phyloP scores from a whole-genome alignment of 1,140 invertebrate genomes.

The Trichomalopsis sarcophagae region DNA sequence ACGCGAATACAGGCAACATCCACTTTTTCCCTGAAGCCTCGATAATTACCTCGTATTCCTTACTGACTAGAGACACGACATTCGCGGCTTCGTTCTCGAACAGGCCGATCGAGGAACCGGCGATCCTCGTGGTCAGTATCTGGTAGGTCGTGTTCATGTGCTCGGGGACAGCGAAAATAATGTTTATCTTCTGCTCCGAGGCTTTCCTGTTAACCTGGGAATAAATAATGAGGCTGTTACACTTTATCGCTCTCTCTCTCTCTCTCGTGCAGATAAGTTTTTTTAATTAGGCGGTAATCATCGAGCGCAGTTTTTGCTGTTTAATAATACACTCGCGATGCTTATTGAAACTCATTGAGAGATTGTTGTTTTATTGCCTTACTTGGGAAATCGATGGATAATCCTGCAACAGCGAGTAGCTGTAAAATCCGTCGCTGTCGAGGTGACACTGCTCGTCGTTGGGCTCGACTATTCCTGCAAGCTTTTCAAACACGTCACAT shows the following conservation, averaged over 20 bases:
- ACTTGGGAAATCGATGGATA: constrained; percentile 82
- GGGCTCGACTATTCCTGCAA: constrained; percentile 88
- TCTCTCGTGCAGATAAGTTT: too few relatives aligned
- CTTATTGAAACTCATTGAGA: too few relatives aligned
- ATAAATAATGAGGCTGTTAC: neutral
- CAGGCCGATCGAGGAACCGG: constrained; percentile 80
- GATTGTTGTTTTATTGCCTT: neutral
- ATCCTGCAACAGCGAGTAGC: constrained; percentile 78
- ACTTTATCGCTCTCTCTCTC: too few relatives aligned
- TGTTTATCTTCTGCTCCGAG: constrained; percentile 81
- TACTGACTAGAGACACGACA: constrained; percentile 83
- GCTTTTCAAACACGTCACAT: constrained; percentile 65
- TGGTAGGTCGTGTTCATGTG: constrained; percentile 76
- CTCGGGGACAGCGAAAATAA: constrained; percentile 82
- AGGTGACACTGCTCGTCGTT: constrained; percentile 91
- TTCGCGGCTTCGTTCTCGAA: constrained; percentile 84
- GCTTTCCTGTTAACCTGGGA: constrained; percentile 75
- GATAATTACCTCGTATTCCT: constrained; percentile 81
- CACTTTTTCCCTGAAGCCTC: constrained; percentile 39
- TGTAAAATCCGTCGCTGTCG: constrained; percentile 80
- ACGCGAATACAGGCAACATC: neutral
- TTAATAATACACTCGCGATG: too few relatives aligned
- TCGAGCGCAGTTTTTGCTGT: too few relatives aligned
- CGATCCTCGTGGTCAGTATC: constrained; percentile 77
- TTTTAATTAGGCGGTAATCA: too few relatives aligned